phyloP scores from a whole-genome alignment of 2,888 invertebrate genomes.

The Pseudococcus jackbeardsleyi region DNA sequence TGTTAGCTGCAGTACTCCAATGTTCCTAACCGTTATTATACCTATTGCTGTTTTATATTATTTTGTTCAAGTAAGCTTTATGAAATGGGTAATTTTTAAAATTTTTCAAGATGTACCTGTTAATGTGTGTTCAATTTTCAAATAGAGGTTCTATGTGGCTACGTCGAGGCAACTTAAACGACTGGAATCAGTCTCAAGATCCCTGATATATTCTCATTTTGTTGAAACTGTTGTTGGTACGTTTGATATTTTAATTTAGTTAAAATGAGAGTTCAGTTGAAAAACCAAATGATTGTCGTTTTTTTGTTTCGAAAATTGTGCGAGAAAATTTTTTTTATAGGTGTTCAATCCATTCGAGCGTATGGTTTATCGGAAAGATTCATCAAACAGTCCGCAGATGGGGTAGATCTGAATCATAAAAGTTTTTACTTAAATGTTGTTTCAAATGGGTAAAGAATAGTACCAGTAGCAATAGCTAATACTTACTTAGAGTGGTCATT shows the following conservation, averaged over 20 bases:
- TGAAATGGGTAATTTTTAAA: too few species aligned
- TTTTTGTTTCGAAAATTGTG: too few species aligned
- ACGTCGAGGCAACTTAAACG: constrained; percentile 95
- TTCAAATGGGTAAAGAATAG: constrained; percentile 78
- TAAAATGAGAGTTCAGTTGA: too few species aligned
- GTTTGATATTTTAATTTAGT: too few species aligned
- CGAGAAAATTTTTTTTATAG: constrained; percentile 68
- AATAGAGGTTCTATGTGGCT: constrained; percentile 90
- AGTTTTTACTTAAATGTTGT: constrained; percentile 94
- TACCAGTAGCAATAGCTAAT: too few species aligned
- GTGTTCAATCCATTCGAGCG: constrained; percentile 86
- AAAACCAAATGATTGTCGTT: too few species aligned
- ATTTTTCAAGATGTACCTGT: background rate
- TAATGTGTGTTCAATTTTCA: constrained; percentile 54
- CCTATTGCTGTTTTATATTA: constrained; percentile 87
- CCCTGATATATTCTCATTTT: constrained; percentile 97
- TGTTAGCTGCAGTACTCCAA: constrained; percentile 87
- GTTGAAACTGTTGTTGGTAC: constrained; percentile 87
- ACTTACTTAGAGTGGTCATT: too few species aligned
- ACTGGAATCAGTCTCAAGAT: constrained; percentile 91
- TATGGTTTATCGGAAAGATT: constrained; percentile 86
- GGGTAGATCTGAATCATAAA: constrained; percentile 92
- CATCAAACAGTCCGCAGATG: constrained; percentile 86
- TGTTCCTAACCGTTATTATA: constrained; percentile 82
- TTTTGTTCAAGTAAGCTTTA: constrained; percentile 76